Percentiles rank a stretch among this genome's conserved stretches.
These are phyloP conservation scores for Ardeotis arabs DNA, from an alignment of 2,113 vertebrate genomes.

Conservation along the genomic window DNA sequence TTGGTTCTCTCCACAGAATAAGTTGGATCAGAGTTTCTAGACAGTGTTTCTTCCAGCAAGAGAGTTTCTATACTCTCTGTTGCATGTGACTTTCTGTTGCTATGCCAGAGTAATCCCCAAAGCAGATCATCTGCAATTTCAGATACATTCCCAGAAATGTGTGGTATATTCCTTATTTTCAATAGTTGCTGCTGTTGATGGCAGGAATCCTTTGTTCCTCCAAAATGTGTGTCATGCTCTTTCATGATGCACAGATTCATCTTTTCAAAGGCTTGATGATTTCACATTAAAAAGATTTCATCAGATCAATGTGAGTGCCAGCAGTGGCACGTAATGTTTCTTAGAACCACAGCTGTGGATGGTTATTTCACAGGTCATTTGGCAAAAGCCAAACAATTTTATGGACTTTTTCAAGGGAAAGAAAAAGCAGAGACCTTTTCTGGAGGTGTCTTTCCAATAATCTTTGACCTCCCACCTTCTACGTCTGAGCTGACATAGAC, in stretches of 20 bases:
- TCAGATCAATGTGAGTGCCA: neutral
- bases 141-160: neutral
- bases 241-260: neutral
- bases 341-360: neutral
- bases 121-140: neutral
- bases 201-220: neutral
- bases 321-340: neutral
- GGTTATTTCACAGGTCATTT: constrained; percentile 44
- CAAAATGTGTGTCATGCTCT: neutral
- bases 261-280: neutral
- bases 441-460: neutral
- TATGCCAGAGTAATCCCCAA: neutral
- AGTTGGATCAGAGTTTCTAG: neutral
- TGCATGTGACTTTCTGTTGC: neutral
- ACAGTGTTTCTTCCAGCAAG: neutral
- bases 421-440: neutral
- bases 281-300: neutral
- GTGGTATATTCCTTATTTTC: neutral
- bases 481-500: neutral
- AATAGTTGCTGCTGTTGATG: neutral
- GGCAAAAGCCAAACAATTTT: neutral
- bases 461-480: neutral
- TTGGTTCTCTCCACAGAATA: neutral
- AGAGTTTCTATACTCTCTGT: neutral
- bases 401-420: constrained; percentile 9